Evolutionary conservation across 2,113 vertebrate species (phyloP), one percentile per base, ranked within the genome.

Genomic region (Guaruba guarouba): DNA sequence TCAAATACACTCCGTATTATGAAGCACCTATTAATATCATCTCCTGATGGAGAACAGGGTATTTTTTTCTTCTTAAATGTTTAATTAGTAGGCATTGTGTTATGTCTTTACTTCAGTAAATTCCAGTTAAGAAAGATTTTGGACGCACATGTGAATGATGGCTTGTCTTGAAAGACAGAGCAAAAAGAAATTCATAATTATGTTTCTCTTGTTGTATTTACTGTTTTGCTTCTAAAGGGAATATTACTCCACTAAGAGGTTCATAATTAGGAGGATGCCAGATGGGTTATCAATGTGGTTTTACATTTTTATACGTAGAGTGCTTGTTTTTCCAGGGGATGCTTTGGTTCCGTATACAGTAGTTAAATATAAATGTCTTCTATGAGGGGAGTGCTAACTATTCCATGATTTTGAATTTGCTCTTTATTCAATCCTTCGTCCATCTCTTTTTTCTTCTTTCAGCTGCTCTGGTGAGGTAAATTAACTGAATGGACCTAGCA

Each of bases 231-330:
- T 98, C 97, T 97, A 93, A 97, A 97, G 97, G 97, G 97, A 97
- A 97, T 96, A 96, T 97, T 97, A 92, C 94, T 97, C 61, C 95
- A 96, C 91, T 95, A 97, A 96, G 95, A 97, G 95, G 95, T 96
- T 97, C 95, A 96, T 97, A 98, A 98, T 97, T 97, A 98, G 97
- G 96, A 97, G 83, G 82, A 97, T 93, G 97, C 97, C 98, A 98
- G 97, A 98, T 98, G 97, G 97, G 96, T 98, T 97, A 98, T 98
- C 97, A 97, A 98, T 98, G 97, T 97, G 97, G 96, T 96, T 98
- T 98, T 96, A 98, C 97, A 98, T 97, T 98, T 98, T 98, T 97
- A 98, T 97, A 96, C 12, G 62, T 92, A 96, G 92, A 96, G 96
- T 82, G 83, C 92, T 95, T 96, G 74, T 86, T 97, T 92, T 97